phyloP scores from a whole-genome alignment of 2,888 invertebrate species.

The Himalopsyche anomala region DNA sequence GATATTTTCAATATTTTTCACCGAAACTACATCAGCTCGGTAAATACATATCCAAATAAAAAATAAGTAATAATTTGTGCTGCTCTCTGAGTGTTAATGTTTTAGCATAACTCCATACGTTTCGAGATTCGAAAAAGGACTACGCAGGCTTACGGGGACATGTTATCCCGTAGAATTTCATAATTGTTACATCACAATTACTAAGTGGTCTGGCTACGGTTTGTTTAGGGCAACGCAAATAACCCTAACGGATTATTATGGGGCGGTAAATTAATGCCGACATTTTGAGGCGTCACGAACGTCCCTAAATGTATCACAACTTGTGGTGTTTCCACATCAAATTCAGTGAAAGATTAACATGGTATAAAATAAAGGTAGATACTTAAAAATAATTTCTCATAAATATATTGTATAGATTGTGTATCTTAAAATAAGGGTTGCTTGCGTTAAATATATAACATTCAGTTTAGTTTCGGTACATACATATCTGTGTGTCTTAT shows the following conservation, averaged over 20 bases:
- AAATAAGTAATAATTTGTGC: neutral
- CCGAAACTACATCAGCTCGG: no score
- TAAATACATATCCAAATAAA: no score
- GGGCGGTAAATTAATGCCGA: slow-evolving; percentile 28
- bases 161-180: slow-evolving; percentile 14
- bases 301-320: slow-evolving; percentile 19
- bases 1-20: no score
- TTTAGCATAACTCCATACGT: slow-evolving; percentile 9
- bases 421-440: no score
- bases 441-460: no score
- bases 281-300: slow-evolving; percentile 34
- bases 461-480: no score
- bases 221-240: slow-evolving; percentile 11
- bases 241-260: slow-evolving; percentile 26
- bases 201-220: slow-evolving; percentile 16
- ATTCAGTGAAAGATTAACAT: slow-evolving; percentile 4
- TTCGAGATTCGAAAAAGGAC: neutral
- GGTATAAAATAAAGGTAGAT: neutral
- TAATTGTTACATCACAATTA: slow-evolving; percentile 26
- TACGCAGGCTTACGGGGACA: neutral
- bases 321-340: slow-evolving; percentile 34
- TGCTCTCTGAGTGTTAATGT: neutral
- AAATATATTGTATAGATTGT: neutral
- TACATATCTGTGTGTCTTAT: no score
- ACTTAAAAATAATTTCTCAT: neutral